Base-by-base conservation (phyloP, 2,113 vertebrate genomes). In the Lepus timidus region DNA sequence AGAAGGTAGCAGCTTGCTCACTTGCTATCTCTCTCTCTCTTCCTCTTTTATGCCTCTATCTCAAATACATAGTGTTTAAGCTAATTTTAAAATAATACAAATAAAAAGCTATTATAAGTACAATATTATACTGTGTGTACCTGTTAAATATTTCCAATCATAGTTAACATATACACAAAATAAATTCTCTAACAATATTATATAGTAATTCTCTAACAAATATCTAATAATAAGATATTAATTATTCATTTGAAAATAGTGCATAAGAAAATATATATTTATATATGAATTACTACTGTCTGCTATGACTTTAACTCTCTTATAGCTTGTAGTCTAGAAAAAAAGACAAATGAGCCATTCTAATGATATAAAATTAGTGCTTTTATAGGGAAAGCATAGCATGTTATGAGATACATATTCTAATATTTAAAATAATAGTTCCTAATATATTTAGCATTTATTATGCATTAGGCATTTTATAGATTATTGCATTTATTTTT, bases 391-490 rank as follows among this genome's bases (percentile, higher is more conserved):
- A 73, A 94, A 82, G 25, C 39, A 81, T 1, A 61, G 44, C 44
- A 52, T 27, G 13, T 68, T 89, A 39, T 80, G 7, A 16, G 14
- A 88, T 16, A 86, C 58, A 11, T 39, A 36, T 27, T 44, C 1
- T 49, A 74, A 75, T 51, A 65, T 67, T 91, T 73, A 29, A 79
- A 81, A 87, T 84, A 68, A 58, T 23, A 89, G 31, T 78, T 51
- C 33, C 11, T 74, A 80, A 17, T 25, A 61, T 64, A 70, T 83
- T 92, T n/a, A 88, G 19, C 5, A 79, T 79, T 39, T 51, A 20
- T 29, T 71, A 44, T 58, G 36, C 27, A 49, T 14, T 25, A 51
- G 17, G 14, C 11, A 83, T 10, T 75, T 74, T 84, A 62, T 76
- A 75, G 4, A 27, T 52, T 33, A 25, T 51, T 85, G 11, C 23